phyloP scores from a whole-genome alignment of 2,888 invertebrate genomes.

The Nomada ferruginata region DNA sequence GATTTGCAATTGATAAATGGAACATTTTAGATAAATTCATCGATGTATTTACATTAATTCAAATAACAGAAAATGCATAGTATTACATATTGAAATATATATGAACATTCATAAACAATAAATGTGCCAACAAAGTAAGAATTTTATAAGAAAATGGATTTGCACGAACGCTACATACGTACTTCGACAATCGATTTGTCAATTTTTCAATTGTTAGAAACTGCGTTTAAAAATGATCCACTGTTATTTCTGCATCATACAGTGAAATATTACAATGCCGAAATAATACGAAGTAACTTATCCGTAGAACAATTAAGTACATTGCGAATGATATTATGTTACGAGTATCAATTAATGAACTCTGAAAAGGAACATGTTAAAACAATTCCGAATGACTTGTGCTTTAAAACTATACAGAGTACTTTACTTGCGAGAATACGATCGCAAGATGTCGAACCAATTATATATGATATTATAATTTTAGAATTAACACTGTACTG shows the following conservation, averaged over 20 bases:
- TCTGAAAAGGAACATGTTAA: not conserved
- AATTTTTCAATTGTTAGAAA: slow-evolving; percentile 59
- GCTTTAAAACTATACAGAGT: slow-evolving; percentile 46
- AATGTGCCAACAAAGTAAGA: not conserved
- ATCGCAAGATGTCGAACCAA: slow-evolving; percentile 13
- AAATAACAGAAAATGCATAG: not conserved
- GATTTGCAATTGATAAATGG: not conserved
- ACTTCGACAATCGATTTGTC: slow-evolving; percentile 63
- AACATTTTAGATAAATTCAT: not conserved
- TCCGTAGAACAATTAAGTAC: slow-evolving; percentile 62
- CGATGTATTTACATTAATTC: not conserved
- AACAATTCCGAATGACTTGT: slow-evolving; percentile 13
- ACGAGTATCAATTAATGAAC: slow-evolving; percentile 70
- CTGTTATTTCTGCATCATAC: slow-evolving; percentile 43
- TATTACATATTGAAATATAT: not conserved
- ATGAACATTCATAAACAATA: not conserved
- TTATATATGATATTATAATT: slow-evolving; percentile 72
- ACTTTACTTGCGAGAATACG: slow-evolving; percentile 34
- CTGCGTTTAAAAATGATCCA: slow-evolving; percentile 36
- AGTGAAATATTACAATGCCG: slow-evolving; percentile 47
- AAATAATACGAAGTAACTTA: slow-evolving; percentile 46
- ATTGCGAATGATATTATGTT: slow-evolving; percentile 69
- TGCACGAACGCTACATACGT: slow-evolving; percentile 72
- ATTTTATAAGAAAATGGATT: slow-evolving; percentile 66
- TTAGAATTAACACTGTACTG: slow-evolving; percentile 69